Evolutionary conservation across 1,140 invertebrate genomes (phyloP), one percentile per base, ranked within the genome.

Genomic region (Halesus radiatus): DNA sequence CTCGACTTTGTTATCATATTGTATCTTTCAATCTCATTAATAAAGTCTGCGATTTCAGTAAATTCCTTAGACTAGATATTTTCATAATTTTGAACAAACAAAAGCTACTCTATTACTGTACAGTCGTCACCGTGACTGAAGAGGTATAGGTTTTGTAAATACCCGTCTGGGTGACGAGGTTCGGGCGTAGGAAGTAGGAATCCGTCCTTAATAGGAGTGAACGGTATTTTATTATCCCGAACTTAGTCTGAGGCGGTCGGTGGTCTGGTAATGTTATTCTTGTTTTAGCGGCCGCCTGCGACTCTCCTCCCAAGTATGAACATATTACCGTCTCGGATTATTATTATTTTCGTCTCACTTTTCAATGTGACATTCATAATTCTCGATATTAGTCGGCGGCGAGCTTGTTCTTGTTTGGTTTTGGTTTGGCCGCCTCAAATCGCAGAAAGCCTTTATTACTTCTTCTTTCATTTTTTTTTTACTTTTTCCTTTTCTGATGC

Each of bases 361-460:
- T 26, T 64, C 74, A 76, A 76, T 76, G 74, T 76, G 74, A 76
- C 74, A 62, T 76, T 76, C 56, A 76, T 76, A 76, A 64, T 76
- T 76, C 74, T 64, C 13, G 23, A 76, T 76, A 52, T 15, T 53
- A 50, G 68, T 23, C 68, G 8, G 68, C 68, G 22, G 50, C 68
- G 68, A 52, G 45, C 50, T 72, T 72, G 26, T 26, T 16, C 18
- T 23, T 15, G 50, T 72, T 72, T 32, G 62, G 15, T 66, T 37
- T 29, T 45, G 37, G 37, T 45, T 45, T 45, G 37, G 8, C 37
- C 7, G 37, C 37, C 23, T 37, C 62, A 37, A 8, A 66, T 15
- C 15, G 26, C 13, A 16, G 52, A 72, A 53, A n/a, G 3, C 26
- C 18, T 52, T 53, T 66, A 23, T 32, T 4, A n/a, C 16, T 66